Evolutionary conservation across 2,113 vertebrate genomes (phyloP), one percentile per base, ranked within the genome.

Genomic region (Lagopus leucura): DNA sequence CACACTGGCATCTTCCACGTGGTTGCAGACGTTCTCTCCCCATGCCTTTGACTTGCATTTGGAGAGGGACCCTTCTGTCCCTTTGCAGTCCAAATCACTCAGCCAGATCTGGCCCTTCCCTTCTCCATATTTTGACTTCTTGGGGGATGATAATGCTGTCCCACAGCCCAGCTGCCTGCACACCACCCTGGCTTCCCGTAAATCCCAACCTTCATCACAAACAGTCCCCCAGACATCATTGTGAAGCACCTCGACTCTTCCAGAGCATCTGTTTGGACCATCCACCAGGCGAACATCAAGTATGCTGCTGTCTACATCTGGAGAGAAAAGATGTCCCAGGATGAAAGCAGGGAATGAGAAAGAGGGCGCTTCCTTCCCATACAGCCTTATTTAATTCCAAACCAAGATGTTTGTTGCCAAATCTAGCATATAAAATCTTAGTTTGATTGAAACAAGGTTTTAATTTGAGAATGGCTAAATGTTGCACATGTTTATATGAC

Each of bases 171-270:
- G 97, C 79, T 99, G 98, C 65, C 97, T 96, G 90, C 99, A 99
- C 86, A 98, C 98, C 48, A 99, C 98, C 22, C 24, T 27, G 54
- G 93, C 95, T 0, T 97, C 95, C 58, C 98, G 97, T 66, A 99
- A 97, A 89, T 98, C 97, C 66, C 99, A 99, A 47, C 98, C 96
- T 5, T 99, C 99, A 6, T 99, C 99, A 50, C 99, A 99, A 71
- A 99, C 97, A 0, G 98, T 99, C 32, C 99, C 99, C 99, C 99
- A 99, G 27, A 97, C 97, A 79, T 97, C 98, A 81, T 98, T 97
- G 96, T 99, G 97, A n/a, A 99, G 95, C 77, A 99, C 98, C 91
- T 99, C 99, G 1, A 86, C 83, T 60, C 83, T 69, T 54, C 83
- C 83, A 40, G 83, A 50, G 63, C 83, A 86, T 11, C 4, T 25